Base-by-base conservation (phyloP, 2,888 invertebrate species). In the Sarcophaga variegata region DNA sequence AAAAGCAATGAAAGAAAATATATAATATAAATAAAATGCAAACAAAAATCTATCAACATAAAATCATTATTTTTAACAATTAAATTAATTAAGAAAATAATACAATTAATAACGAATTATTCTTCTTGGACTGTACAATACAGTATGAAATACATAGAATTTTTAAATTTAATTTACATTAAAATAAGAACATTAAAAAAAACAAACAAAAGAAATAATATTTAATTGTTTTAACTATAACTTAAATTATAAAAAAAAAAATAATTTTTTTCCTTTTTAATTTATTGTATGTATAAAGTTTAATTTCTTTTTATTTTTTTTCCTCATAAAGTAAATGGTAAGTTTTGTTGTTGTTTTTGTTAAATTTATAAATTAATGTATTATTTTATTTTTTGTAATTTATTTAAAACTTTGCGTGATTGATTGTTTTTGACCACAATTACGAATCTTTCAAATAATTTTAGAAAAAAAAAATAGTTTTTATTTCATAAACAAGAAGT, bases 221-320 rank as follows among this genome's bases (percentile, higher is more conserved):
- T 6, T 45, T 59, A 27, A 20, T 45, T 70, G 14, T 74, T 59
- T 84, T 76, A 11, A 74, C 67, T 79, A 71, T 66, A 77, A 79
- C 83, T 79, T 79, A 77, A 77, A 25, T 62, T 78, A 78, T 47
- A 59, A 54, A 70, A 63, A 62, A 64, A 17, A 22, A 27, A n/a
- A 37, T 14, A 49, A 14, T 49, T 49, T 17, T 64, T 54, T 75
- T 66, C n/a, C 14, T 60, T 27, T 37, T 54, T 27, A 37, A 27
- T 49, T 75, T 20, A 59, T 25, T 27, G n/a, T 20, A 67, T 37
- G n/a, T 20, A 67, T 37, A 59, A 27, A 60, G 14, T 79, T 64
- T 54, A 45, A 0, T 27, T 37, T 37, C n/a, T 71, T 63, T 54
- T 72, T 14, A 47, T 8, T 67, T 60, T 62, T 69, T 74, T 45